Evolutionary conservation across 2,113 vertebrate genomes (phyloP).

Genomic region (Atrichornis clamosus): DNA sequence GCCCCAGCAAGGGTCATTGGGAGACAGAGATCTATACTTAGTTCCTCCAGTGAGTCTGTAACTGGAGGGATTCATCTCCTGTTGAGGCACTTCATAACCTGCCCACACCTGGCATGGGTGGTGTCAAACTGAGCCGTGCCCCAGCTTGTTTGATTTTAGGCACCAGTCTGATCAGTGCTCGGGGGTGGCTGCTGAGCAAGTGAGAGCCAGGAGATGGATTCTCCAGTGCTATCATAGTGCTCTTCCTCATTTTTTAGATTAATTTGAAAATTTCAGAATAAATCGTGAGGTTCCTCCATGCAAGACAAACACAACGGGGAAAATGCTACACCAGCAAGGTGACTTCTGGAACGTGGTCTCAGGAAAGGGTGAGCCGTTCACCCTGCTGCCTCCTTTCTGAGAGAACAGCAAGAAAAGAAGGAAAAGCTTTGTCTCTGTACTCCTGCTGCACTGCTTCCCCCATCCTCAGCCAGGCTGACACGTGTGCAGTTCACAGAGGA

Average conservation of each 20-base stretch:
- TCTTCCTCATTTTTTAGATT: not conserved
- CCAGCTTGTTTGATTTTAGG: not conserved
- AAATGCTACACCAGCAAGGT: not conserved
- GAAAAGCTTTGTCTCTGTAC: not conserved
- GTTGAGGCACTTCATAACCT: not conserved
- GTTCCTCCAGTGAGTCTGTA: not conserved
- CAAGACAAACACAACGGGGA: not conserved
- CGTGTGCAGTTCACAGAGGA: rapidly evolving
- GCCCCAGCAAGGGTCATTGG: not conserved
- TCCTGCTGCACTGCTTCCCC: not conserved
- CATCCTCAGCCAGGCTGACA: not conserved
- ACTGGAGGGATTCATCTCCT: not conserved
- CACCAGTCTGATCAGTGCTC: not conserved
- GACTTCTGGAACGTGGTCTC: not conserved
- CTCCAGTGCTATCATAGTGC: not conserved
- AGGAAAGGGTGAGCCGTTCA: not conserved
- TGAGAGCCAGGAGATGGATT: not conserved
- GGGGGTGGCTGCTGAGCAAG: not conserved
- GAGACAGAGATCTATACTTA: not conserved
- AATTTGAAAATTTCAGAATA: not conserved
- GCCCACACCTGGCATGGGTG: not conserved
- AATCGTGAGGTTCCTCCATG: not conserved
- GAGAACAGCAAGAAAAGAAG: not conserved
- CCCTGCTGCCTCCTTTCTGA: not conserved
- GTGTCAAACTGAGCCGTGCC: not conserved